A percentile compares a stretch with the other conserved stretches of the same genome.
These are phyloP conservation scores for Potamilus streckersoni DNA, from an alignment of 1,140 invertebrate genomes.

Conservation along the genomic window DNA sequence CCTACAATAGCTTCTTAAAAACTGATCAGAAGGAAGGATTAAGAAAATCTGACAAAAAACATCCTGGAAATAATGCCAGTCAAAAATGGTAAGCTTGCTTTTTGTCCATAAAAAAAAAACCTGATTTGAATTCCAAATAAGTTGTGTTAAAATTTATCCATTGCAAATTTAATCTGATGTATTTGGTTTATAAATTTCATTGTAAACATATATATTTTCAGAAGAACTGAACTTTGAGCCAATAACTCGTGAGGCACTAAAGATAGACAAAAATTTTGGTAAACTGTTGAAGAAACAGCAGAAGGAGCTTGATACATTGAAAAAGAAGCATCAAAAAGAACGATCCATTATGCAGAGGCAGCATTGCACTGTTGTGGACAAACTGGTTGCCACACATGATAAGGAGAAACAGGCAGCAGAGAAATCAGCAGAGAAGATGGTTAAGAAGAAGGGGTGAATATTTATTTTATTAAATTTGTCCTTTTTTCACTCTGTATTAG, in stretches of 20 bases:
- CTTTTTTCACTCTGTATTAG: too few species aligned
- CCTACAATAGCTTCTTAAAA: too few species aligned
- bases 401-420: constrained; percentile 62
- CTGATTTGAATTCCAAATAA: too few species aligned
- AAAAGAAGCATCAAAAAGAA: constrained; percentile 95
- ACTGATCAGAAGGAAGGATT: too few species aligned
- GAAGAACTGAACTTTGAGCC: constrained; percentile 73
- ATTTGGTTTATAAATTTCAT: background rate
- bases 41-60: too few species aligned
- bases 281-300: constrained; percentile 97
- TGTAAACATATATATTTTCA: constrained; percentile 14
- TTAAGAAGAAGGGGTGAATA: constrained; percentile 61
- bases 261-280: constrained; percentile 91
- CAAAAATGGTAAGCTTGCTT: too few species aligned
- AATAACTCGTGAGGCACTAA: constrained; percentile 90
- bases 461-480: background rate
- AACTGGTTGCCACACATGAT: constrained; percentile 76
- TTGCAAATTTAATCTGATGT: background rate
- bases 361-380: constrained; percentile 95
- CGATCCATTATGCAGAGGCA: constrained; percentile 90
- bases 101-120: too few species aligned
- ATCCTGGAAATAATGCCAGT: too few species aligned
- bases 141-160: too few species aligned
- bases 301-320: constrained; percentile 92
- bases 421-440: constrained; percentile 59